Conservation (phyloP, 2,888 invertebrate species). For the Epinotia brunnichana region DNA sequence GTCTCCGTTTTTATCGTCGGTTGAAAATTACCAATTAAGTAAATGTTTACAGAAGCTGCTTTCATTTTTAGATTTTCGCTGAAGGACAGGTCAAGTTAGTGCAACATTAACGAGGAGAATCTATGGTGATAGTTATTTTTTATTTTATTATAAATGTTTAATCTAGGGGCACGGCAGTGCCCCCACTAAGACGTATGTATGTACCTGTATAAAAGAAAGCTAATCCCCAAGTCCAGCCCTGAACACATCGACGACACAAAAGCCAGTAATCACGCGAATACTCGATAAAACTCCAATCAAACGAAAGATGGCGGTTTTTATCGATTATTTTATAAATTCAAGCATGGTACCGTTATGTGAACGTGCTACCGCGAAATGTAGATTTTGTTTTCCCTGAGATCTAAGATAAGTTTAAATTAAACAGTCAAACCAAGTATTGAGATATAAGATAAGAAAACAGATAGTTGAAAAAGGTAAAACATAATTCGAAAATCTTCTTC, state of each 20-base stretch:
- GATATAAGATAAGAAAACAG: not conserved
- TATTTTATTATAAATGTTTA: too few relatives aligned
- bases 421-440: not conserved
- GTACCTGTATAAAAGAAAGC: not conserved
- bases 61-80: too few relatives aligned
- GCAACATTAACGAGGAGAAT: too few relatives aligned
- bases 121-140: not conserved
- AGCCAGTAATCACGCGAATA: conserved; percentile 49
- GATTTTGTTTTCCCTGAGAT: conserved; percentile 17
- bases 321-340: conserved; percentile 50
- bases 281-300: conserved; percentile 53
- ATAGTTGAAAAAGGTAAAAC: not conserved
- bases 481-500: not conserved
- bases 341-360: not conserved
- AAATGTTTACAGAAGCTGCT: too few relatives aligned
- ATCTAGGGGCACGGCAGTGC: too few relatives aligned
- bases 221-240: conserved; percentile 43
- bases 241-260: conserved; percentile 31
- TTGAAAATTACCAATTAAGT: too few relatives aligned
- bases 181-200: too few relatives aligned
- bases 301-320: conserved; percentile 51
- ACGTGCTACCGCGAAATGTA: not conserved
- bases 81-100: too few relatives aligned
- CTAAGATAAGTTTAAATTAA: conserved; percentile 7
- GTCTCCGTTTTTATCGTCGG: too few relatives aligned